Percentiles rank a stretch among this genome's conserved stretches.
These are phyloP conservation scores for Drosophila buzzatii DNA, from an alignment of 2,888 invertebrate species.

Conservation along the genomic window DNA sequence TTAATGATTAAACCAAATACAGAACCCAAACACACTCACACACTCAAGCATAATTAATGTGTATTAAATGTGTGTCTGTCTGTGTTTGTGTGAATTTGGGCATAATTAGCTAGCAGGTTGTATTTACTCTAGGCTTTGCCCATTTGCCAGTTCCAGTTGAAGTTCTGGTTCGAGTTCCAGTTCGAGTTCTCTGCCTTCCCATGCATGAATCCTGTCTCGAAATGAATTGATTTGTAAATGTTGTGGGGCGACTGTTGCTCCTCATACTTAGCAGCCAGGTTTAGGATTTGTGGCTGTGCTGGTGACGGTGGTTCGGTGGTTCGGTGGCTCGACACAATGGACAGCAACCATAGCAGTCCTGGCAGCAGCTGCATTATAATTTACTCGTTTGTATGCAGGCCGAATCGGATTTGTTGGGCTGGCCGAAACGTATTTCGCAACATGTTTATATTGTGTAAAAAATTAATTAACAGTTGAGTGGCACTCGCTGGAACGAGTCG, in stretches of 20 bases:
- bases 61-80: conserved; percentile 45
- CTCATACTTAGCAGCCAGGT: conserved; percentile 12
- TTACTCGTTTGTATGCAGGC: conserved; percentile 69
- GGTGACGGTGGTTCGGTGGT: neutral
- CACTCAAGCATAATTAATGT: conserved; percentile 63
- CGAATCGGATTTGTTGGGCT: conserved; percentile 49
- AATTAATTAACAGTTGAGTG: conserved; percentile 62
- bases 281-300: conserved; percentile 34
- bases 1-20: conserved; percentile 52
- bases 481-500: neutral
- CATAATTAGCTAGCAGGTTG: conserved; percentile 57
- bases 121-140: conserved; percentile 34
- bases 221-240: conserved; percentile 68
- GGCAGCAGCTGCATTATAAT: conserved; percentile 69
- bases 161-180: neutral
- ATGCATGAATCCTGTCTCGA: conserved; percentile 20
- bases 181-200: neutral
- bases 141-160: neutral
- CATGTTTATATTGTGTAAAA: conserved; percentile 49
- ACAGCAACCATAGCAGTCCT: conserved; percentile 8
- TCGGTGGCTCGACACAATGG: neutral
- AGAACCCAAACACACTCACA: conserved; percentile 3
- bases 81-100: conserved; percentile 29
- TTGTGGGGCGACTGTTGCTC: conserved; percentile 29
- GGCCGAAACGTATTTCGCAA: conserved; percentile 24